A percentile compares a stretch with the other conserved stretches of the same genome.
Conservation (phyloP, 1,140 invertebrate species). For the Lysiphlebus fabarum region DNA sequence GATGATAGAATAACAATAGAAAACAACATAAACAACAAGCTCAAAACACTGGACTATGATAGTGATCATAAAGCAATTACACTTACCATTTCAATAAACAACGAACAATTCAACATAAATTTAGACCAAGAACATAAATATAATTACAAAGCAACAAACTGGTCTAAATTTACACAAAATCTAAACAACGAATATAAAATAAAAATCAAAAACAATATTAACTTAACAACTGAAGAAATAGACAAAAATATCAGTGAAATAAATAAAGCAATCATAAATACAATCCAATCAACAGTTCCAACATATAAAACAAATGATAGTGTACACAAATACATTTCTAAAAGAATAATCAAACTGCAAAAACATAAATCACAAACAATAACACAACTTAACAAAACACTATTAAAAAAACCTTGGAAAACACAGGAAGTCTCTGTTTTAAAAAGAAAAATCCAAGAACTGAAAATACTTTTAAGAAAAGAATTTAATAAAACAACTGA, state of each 20-base stretch:
- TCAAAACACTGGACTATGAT: constrained; percentile 10
- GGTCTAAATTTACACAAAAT: constrained; percentile 7
- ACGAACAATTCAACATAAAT: neutral
- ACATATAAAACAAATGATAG: neutral
- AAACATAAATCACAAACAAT: constrained; percentile 17
- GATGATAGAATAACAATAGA: neutral
- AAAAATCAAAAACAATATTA: constrained; percentile 5
- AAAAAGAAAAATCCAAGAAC: neutral
- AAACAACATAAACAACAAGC: neutral
- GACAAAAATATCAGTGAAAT: neutral
- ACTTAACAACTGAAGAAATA: constrained; percentile 11
- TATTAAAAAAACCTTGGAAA: neutral
- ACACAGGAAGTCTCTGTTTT: neutral
- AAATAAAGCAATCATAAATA: neutral
- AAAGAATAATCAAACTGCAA: constrained; percentile 13
- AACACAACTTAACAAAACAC: neutral
- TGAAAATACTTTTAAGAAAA: neutral
- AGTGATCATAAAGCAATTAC: constrained; percentile 8
- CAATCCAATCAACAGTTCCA: neutral
- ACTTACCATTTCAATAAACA: neutral
- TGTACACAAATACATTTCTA: neutral
- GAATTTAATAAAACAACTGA: constrained; percentile 1
- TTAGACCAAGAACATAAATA: no score
- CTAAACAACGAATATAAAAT: constrained; percentile 1
- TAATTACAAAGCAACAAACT: constrained; percentile 12